Base-by-base conservation (phyloP, 2,888 invertebrate genomes). In the Hipparchia semele region DNA sequence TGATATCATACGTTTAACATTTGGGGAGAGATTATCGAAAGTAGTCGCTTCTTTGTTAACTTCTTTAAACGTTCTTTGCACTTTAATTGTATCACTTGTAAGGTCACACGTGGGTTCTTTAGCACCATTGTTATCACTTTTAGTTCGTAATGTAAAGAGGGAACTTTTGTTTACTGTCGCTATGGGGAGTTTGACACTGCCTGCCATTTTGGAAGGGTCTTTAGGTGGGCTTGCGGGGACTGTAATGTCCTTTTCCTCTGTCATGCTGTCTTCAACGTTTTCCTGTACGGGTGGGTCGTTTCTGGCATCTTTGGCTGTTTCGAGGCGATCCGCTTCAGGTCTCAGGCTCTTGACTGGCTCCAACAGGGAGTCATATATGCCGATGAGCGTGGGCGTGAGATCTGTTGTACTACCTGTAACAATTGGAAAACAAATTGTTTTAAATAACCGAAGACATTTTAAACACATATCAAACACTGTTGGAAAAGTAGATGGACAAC, bases 401-500 rank as follows among this genome's bases (percentile, higher is more conserved):
- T 98, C 98, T 82, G 97, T 96, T 80, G 97, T 97, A 85, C 97
- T 96, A 89, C 98, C 98, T 98, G 96, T 64, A 95, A 95, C 80
- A 85, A 91, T 84, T 1, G 7, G 49, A 49, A 75, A 81, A 83
- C 39, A 68, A 51, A 33, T 2, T 23, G n/a, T 49, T 12, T 4
- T 53, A 53, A 10, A 1, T 6, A 49, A 6, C 4, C 46, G 46
- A 46, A 46, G 46, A 46, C 23, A 46, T 46, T 6, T 46, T 0
- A 46, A 46, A 46, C 46, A 46, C 6, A 6, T 6, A 46, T 6
- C 46, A 46, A 46, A 46, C 23, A 23, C 23, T 23, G 23, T 23
- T 23, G 23, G 23, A 23, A 23, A 23, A 23, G 23, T 23, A 23
- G 23, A 23, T 23, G 23, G 23, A 23, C 23, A 23, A 23, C 23